Base-by-base conservation (phyloP, 2,113 vertebrate species). In the Hippoglossus stenolepis region DNA sequence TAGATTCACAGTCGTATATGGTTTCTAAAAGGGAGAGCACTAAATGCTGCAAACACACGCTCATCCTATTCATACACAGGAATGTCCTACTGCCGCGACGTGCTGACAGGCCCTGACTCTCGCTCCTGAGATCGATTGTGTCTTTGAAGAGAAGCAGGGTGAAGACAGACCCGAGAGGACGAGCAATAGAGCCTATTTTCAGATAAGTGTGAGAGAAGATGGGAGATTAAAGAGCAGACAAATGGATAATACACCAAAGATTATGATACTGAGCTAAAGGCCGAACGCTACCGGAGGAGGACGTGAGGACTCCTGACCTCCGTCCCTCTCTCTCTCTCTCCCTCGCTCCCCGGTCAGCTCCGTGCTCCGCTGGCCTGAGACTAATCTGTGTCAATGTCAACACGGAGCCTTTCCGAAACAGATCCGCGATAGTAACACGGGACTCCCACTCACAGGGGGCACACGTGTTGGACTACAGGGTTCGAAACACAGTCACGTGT, bases 361-460 rank as follows among this genome's bases (percentile, higher is more conserved):
- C 56, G 20, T 69, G 90, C 86, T 91, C 74, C 35, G 38, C 63
- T 86, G 86, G 84, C 78, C 77, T 75, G 84, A 56, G 70, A 63
- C 91, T 93, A 91, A 93, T 92, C 92, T 90, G 90, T 91, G 86
- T 89, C 89, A 79, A 78, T 91, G 90, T 92, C 88, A 91, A 93
- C 87, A 88, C 21, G 1, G 38, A 85, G 78, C 65, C 78, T 87
- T 92, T 89, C 91, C 90, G 54, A 90, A 92, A 90, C 88, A 86
- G 61, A 81, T 49, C 84, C 72, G 49, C 57, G 66, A 71, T 56
- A 70, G 76, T 47, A 73, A 66, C 51, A 62, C 20, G 57, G 77
- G 35, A 49, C 69, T 70, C 66, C 45, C 10, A 0, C 70, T 83
- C 81, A 82, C 76, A 6, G 31, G 31, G 0, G 6, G 0, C 77